These are phyloP conservation scores for Myiozetetes cayanensis DNA, from an alignment of 2,113 vertebrate species.

Conservation along the genomic window DNA sequence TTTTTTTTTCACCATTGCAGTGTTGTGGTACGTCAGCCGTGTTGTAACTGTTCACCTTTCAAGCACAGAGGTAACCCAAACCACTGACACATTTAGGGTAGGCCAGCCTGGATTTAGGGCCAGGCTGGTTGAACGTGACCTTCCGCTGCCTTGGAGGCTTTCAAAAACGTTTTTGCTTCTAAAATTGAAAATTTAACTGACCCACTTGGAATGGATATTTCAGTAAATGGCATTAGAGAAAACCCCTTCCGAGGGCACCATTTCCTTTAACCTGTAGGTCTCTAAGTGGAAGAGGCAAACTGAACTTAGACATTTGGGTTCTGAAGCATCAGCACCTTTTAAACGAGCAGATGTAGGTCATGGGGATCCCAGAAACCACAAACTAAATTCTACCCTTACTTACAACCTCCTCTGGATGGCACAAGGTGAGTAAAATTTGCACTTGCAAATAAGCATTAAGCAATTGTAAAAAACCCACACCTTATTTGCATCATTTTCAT, in stretches of 20 bases:
- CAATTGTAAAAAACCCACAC: not conserved
- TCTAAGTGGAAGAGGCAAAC: conserved; percentile 56
- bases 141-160: not conserved
- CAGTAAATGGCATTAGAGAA: conserved; percentile 66
- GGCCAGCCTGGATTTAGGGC: not conserved
- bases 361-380: not conserved
- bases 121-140: not conserved
- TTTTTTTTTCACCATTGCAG: not conserved
- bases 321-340: not conserved
- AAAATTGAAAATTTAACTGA: conserved; percentile 62
- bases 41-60: not conserved
- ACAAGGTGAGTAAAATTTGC: not conserved
- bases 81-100: conserved; percentile 15
- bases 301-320: not conserved
- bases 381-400: not conserved
- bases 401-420: not conserved
- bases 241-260: conserved; percentile 31
- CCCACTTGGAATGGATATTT: conserved; percentile 75
- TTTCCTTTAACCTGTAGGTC: conserved; percentile 67
- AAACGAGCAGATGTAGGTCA: not conserved
- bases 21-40: rapidly evolving
- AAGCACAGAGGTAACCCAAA: not conserved
- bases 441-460: not conserved
- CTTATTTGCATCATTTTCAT: not conserved
- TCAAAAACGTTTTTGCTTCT: not conserved